Evolutionary conservation across 2,113 vertebrate species (phyloP), one percentile per base, ranked within the genome.

Genomic region (Cynoglossus semilaevis): DNA sequence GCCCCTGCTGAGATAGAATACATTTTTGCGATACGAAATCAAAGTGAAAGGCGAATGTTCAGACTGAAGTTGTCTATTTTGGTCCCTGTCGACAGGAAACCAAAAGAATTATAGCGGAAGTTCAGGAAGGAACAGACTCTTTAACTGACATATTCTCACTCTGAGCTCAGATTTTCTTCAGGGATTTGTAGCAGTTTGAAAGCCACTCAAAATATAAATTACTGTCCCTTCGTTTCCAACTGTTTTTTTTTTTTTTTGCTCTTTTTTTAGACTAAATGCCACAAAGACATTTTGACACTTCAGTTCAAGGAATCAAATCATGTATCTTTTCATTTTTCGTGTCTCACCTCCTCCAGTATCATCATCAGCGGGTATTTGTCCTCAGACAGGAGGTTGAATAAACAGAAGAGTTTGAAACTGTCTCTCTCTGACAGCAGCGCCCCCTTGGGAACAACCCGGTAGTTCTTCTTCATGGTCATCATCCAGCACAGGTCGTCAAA

Each of bases 401-500:
- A 72, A 52, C 92, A 92, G 81, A 92, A 93, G 54, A 93, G 89
- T 58, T 89, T 92, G 67, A 93, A 93, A 64, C 86, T 81, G 72
- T 91, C 84, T 55, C 72, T 87, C 52, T 83, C 69, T 0, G 86
- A 90, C 38, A 88, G 79, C 76, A 76, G 48, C 10, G 69, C 46
- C 15, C 75, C 81, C 15, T 68, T 19, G 57, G 61, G 56, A 3
- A 43, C n/a, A 6, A 67, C 65, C 15, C 64, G 84, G 52, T 79
- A 87, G 80, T 93, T 93, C 78, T 92, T 93, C 82, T 91, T 91
- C 51, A 83, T 85, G 9, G 90, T 90, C 89, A 93, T 88, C 80
- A 85, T 92, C 92, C 92, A 92, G 87, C 92, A 93, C 74, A 93
- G 72, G 51, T 91, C 90, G 16, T 93, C 90, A 50, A 92, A 92